Evolutionary conservation across 2,888 invertebrate species (phyloP).

Genomic region (Morpho achilles): DNA sequence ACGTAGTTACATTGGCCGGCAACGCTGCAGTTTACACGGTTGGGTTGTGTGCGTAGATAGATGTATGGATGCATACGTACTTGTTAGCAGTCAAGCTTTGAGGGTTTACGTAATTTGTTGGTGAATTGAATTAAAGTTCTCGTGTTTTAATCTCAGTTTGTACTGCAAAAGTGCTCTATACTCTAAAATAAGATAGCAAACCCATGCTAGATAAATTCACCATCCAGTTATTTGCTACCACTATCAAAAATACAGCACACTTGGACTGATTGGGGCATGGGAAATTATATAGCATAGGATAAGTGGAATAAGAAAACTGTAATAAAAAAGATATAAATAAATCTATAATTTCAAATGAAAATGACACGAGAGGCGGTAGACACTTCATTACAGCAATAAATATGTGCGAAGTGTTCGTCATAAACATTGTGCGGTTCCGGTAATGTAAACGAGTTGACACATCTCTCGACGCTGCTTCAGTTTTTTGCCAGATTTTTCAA

Average conservation of each 20-base stretch:
- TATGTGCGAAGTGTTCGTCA: slow-evolving; percentile 25
- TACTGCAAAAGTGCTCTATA: slow-evolving; percentile 42
- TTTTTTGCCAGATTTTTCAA: slow-evolving; percentile 21
- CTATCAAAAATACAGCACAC: no score
- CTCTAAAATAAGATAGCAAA: no score
- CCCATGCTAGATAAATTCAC: no score
- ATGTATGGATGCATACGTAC: slow-evolving; percentile 35
- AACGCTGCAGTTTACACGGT: slow-evolving; percentile 64
- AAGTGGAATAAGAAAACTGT: no score
- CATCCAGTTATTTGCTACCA: no score
- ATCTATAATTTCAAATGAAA: slow-evolving; percentile 1
- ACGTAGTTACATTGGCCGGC: slow-evolving; percentile 57
- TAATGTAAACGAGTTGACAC: slow-evolving; percentile 28
- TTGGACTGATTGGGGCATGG: no score
- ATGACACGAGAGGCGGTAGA: neutral
- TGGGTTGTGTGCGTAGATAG: slow-evolving; percentile 37
- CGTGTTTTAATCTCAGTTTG: slow-evolving; percentile 44
- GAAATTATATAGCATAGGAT: no score
- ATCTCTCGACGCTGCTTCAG: slow-evolving; percentile 22
- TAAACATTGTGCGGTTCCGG: slow-evolving; percentile 18
- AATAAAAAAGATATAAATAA: neutral
- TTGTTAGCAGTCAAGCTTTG: slow-evolving; percentile 56
- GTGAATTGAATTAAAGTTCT: slow-evolving; percentile 58
- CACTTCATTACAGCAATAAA: slow-evolving; percentile 24
- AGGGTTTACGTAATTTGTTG: slow-evolving; percentile 69